Conservation (phyloP, 2,113 vertebrate genomes). For the Serinus canaria region DNA sequence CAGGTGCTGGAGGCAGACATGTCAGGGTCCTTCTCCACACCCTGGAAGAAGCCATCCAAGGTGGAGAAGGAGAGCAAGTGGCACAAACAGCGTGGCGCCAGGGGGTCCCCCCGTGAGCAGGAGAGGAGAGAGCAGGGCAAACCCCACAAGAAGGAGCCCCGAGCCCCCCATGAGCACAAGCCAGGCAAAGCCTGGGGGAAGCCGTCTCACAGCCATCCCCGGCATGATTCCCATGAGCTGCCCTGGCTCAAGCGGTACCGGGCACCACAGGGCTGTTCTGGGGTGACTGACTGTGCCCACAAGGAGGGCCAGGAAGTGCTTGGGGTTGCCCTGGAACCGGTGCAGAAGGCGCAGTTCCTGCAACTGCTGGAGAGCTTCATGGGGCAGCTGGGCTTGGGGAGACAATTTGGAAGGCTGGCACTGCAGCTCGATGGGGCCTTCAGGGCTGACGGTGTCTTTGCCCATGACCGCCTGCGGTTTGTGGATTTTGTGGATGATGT, state of each 20-base stretch:
- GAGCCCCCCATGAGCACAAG: neutral
- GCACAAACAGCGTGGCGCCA: neutral
- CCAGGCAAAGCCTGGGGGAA: neutral
- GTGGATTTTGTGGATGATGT: slow-evolving; percentile 84
- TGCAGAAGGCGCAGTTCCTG: slow-evolving; percentile 75
- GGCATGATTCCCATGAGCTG: slow-evolving; percentile 54
- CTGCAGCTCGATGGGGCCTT: slow-evolving; percentile 72
- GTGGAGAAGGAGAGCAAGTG: neutral
- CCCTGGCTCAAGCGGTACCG: slow-evolving; percentile 63
- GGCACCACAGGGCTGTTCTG: slow-evolving; percentile 69
- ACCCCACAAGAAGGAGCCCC: neutral
- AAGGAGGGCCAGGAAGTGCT: slow-evolving; percentile 74
- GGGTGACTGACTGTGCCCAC: slow-evolving; percentile 76
- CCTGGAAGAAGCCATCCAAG: slow-evolving; percentile 2
- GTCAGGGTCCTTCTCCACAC: neutral
- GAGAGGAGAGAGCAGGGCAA: neutral
- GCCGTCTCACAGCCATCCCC: neutral
- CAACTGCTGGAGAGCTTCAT: slow-evolving; percentile 78
- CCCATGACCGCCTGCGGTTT: slow-evolving; percentile 83
- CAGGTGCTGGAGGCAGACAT: neutral
- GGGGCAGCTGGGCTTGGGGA: slow-evolving; percentile 61
- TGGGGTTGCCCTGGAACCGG: slow-evolving; percentile 64
- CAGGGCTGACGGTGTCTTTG: slow-evolving; percentile 73
- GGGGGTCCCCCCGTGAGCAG: neutral
- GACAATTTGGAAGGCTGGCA: slow-evolving; percentile 48